Evolutionary conservation across 2,888 invertebrate genomes (phyloP).

Genomic region (Colostygia pectinataria): DNA sequence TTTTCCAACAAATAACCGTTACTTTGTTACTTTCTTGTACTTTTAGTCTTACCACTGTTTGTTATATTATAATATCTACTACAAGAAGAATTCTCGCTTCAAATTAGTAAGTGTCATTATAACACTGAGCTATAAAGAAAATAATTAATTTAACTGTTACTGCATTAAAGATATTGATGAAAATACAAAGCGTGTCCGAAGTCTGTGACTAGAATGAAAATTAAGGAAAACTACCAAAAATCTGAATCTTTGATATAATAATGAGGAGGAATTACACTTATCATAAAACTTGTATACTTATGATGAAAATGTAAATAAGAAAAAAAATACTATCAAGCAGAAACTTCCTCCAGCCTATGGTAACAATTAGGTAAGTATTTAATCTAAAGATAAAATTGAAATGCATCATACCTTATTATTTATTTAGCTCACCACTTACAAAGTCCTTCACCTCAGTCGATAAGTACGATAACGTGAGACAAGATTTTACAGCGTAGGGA

Average conservation of each 20-base stretch:
- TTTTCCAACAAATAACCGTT: constrained; percentile 76
- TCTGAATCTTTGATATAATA: not conserved
- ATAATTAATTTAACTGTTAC: not conserved
- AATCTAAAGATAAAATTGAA: constrained; percentile 65
- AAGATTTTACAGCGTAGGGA: constrained; percentile 50
- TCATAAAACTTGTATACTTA: too few relatives aligned
- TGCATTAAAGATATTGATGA: not conserved
- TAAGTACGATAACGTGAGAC: constrained; percentile 37
- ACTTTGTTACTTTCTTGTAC: constrained; percentile 55
- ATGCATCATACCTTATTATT: constrained; percentile 65
- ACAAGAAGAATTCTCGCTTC: constrained; percentile 32
- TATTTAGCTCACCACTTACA: constrained; percentile 39
- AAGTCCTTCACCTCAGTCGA: constrained; percentile 37
- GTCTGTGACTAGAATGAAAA: constrained; percentile 33
- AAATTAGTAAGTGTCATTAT: constrained; percentile 15
- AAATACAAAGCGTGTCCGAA: constrained; percentile 8
- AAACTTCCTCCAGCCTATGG: constrained; percentile 58
- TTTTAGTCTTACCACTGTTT: constrained; percentile 55
- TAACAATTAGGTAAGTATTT: constrained; percentile 52
- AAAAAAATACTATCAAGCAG: constrained; percentile 49
- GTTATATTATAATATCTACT: constrained; percentile 48
- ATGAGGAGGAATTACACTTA: not conserved
- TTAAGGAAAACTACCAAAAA: constrained; percentile 16
- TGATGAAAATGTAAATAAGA: constrained; percentile 31
- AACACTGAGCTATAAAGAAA: constrained; percentile 16